Conservation (phyloP, 2,113 vertebrate genomes). For the Oryzias woworae region DNA sequence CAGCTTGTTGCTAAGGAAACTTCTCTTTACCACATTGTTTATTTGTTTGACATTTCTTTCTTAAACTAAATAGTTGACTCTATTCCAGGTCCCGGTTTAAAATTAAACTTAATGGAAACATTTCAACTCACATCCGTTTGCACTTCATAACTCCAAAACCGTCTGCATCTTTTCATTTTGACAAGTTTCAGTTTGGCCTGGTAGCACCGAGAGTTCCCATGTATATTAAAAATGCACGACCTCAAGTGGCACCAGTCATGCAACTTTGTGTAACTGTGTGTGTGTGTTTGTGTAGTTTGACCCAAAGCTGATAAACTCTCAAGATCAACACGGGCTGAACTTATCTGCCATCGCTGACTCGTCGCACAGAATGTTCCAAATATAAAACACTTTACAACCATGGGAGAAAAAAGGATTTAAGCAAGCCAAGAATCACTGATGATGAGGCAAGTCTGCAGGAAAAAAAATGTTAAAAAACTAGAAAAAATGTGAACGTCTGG, state of each 20-base stretch:
- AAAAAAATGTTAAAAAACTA: background rate
- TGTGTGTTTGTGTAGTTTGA: conserved; percentile 22
- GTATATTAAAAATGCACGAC: conserved; percentile 14
- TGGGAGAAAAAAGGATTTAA: conserved; percentile 13
- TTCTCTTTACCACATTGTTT: conserved; percentile 41
- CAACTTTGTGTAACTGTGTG: fast-evolving
- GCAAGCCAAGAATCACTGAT: background rate
- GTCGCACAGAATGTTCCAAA: background rate
- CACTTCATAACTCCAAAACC: background rate
- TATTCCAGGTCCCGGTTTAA: conserved; percentile 21
- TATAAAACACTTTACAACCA: conserved; percentile 19
- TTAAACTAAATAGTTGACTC: conserved; percentile 29
- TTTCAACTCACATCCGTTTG: conserved; percentile 19
- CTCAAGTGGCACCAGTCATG: background rate
- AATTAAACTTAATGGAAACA: conserved; percentile 34
- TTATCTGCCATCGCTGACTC: conserved; percentile 19
- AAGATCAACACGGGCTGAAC: conserved; percentile 27
- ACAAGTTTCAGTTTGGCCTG: conserved; percentile 11
- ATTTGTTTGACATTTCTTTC: conserved; percentile 46
- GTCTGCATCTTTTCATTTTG: conserved; percentile 14
- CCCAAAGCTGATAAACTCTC: conserved; percentile 23
- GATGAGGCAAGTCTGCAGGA: background rate
- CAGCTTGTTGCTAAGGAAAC: conserved; percentile 70
- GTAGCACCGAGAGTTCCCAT: conserved; percentile 23
- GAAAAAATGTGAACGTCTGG: background rate